Conservation (phyloP, 2,113 vertebrate genomes). For the Puntigrus tetrazona region DNA sequence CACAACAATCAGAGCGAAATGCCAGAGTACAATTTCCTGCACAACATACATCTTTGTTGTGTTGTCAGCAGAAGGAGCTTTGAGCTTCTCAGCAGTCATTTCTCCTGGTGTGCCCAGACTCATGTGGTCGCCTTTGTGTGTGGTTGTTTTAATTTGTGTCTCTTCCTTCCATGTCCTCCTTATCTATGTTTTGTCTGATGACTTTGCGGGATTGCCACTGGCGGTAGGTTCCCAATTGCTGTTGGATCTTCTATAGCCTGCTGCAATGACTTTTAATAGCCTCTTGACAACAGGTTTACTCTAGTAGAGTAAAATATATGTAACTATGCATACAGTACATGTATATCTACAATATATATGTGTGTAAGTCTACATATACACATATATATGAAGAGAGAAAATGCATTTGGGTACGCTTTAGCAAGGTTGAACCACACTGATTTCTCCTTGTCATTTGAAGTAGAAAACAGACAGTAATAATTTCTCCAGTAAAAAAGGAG, state of each 20-base stretch:
- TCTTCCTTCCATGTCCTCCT: slow-evolving; percentile 99
- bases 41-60: neutral
- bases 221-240: slow-evolving; percentile 98
- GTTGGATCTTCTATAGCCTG: slow-evolving; percentile 86
- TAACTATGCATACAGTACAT: slow-evolving; percentile 81
- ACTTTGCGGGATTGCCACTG: slow-evolving; percentile 98
- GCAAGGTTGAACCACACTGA: slow-evolving; percentile 93
- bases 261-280: slow-evolving; percentile 83
- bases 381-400: slow-evolving; percentile 77
- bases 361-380: slow-evolving; percentile 71
- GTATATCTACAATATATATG: slow-evolving; percentile 78
- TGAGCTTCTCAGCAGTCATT: slow-evolving; percentile 77
- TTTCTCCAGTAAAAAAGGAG: neutral
- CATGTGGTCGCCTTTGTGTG: slow-evolving; percentile 82
- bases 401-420: slow-evolving; percentile 81
- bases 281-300: slow-evolving; percentile 84
- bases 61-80: slow-evolving; percentile 3
- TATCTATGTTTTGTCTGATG: slow-evolving; percentile 99
- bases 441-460: slow-evolving; percentile 59
- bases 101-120: slow-evolving; percentile 82
- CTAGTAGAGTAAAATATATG: slow-evolving; percentile 80
- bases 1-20: neutral
- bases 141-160: slow-evolving; percentile 99
- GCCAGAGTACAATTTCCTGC: neutral
- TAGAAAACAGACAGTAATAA: slow-evolving; percentile 41